Evolutionary conservation across 2,797 vertebrate species (phyloP).

Genomic region (Neosilurus mollespiculum): DNA sequence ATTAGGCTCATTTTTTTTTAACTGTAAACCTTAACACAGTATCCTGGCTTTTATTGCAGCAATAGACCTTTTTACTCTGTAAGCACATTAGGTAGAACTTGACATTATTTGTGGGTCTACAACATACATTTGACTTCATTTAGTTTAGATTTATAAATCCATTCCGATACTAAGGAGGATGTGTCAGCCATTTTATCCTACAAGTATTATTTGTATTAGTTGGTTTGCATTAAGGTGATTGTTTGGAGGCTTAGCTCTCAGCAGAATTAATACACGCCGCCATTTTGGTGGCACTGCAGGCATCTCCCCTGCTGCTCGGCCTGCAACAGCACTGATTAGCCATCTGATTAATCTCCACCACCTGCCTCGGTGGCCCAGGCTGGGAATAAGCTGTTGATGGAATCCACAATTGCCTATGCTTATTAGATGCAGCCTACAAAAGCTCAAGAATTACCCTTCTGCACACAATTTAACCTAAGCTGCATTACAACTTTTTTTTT

Average conservation of each 20-base stretch:
- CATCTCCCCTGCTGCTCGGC: constrained; percentile 36
- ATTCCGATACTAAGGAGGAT: neutral
- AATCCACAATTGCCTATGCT: constrained; percentile 30
- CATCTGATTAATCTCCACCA: constrained; percentile 44
- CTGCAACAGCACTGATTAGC: constrained; percentile 45
- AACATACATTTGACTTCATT: neutral
- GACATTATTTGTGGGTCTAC: neutral
- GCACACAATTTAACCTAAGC: constrained; percentile 15
- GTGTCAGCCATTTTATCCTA: neutral
- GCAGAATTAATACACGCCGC: constrained; percentile 8
- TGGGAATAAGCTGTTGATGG: constrained; percentile 29
- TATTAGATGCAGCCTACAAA: constrained; percentile 31
- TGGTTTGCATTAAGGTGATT: neutral
- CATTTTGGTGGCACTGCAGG: constrained; percentile 28
- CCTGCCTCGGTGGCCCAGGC: constrained; percentile 27
- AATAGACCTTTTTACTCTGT: neutral
- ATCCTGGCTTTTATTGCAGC: neutral
- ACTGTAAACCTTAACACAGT: neutral
- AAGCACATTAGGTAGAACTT: neutral
- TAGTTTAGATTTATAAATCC: neutral
- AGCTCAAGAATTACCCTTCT: constrained; percentile 10
- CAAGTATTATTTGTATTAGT: neutral
- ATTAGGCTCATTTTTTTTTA: neutral
- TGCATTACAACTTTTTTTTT: neutral
- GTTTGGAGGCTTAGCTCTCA: constrained; percentile 18